Evolutionary conservation across 2,797 vertebrate genomes (phyloP), one percentile per base, ranked within the genome.

Genomic region (Neoniphon sammara): DNA sequence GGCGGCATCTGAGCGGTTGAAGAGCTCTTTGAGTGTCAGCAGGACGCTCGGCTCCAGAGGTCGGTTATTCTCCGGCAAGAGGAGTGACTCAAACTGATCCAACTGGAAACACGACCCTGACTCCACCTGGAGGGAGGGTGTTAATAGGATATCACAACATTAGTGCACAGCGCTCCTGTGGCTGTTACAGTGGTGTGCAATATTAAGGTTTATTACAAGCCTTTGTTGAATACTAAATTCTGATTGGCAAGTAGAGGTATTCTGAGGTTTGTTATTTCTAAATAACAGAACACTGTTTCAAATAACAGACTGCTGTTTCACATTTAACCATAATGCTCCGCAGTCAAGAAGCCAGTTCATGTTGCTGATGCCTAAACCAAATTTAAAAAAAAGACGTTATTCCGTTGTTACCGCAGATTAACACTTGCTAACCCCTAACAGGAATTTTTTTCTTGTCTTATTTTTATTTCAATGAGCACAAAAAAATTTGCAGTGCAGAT

Each of bases 41-140:
- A 96, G 88, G 12, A 94, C 91, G 0, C 55, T 60, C 2, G 95
- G 91, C 12, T 97, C 95, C 63, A 97, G 89, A 5, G 97, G 95
- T 25, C 93, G 88, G 80, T 97, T 97, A 87, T 94, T 94, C 6
- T 93, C 91, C 0, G 92, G 92, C 80, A 98, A 81, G 56, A 97
- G 91, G 66, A 93, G 72, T 0, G 94, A 97, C 20, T 88, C 61
- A 69, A 95, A 94, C 39, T 73, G 79, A 47, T 90, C 92, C 80
- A 94, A 68, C 70, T 90, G 90, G 79, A 95, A 96, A 50, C 94
- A 94, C 0, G 96, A 94, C 1, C 30, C 78, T 0, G 85, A 82
- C 86, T 96, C 95, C 2, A 92, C 79, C 88, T 93, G 89, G 6
- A 6, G 30, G 17, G 54, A 56, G 0, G 34, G 21, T 50, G 23